Percentiles rank a stretch among this genome's conserved stretches.
Evolutionary conservation across 2,113 vertebrate species (phyloP).

Genomic region (Cynoglossus semilaevis): DNA sequence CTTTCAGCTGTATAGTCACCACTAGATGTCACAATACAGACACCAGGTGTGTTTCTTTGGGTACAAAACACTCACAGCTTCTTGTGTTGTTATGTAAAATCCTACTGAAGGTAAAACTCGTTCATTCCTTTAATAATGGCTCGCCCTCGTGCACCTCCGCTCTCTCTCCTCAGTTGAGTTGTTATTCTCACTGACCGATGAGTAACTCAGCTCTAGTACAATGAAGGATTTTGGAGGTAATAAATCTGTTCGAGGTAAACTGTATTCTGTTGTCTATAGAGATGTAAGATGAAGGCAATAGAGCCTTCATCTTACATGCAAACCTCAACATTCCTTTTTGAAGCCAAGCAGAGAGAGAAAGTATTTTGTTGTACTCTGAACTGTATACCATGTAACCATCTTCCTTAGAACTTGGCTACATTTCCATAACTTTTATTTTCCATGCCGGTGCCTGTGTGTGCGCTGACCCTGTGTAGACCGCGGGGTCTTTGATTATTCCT

Average conservation of each 20-base stretch:
- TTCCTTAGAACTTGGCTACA: constrained; percentile 55
- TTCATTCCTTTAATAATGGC: constrained; percentile 6
- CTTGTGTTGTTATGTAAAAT: constrained; percentile 51
- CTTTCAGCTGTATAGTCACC: constrained; percentile 32
- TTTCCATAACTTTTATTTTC: constrained; percentile 74
- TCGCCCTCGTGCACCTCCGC: constrained; percentile 8
- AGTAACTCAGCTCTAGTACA: too few species aligned
- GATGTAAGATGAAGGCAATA: too few species aligned
- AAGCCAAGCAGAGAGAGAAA: constrained; percentile 4
- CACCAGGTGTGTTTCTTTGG: constrained; percentile 27
- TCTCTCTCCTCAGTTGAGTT: constrained; percentile 7
- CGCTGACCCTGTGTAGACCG: constrained; percentile 57
- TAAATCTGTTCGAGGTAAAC: constrained; percentile 4
- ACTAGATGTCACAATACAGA: constrained; percentile 71
- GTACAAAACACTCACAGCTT: constrained; percentile 11
- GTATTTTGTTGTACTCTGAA: constrained; percentile 20
- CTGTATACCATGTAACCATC: constrained; percentile 55
- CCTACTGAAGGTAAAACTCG: constrained; percentile 42
- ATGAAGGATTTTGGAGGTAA: too few species aligned
- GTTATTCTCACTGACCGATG: too few species aligned
- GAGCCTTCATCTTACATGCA: too few species aligned
- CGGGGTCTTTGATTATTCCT: constrained; percentile 68
- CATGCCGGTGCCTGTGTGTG: constrained; percentile 42
- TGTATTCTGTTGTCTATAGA: not conserved
- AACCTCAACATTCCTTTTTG: too few species aligned